Evolutionary conservation across 2,797 vertebrate genomes (phyloP).

Genomic region (Semotilus atromaculatus): DNA sequence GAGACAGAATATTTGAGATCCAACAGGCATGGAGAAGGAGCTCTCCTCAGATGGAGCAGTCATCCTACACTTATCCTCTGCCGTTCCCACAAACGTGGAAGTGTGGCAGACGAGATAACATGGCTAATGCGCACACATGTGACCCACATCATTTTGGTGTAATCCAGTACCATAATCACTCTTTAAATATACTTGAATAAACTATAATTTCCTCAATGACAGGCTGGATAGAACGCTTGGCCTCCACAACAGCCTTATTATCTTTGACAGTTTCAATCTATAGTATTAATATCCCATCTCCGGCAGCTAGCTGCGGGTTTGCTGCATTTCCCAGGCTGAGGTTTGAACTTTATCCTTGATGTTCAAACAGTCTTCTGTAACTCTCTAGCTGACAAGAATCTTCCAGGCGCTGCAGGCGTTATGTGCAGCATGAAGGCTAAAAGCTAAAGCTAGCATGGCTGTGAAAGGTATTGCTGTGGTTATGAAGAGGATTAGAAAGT

Average conservation of each 20-base stretch:
- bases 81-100: constrained; percentile 35
- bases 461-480: constrained; percentile 15
- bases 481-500: constrained; percentile 37
- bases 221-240: constrained; percentile 21
- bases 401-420: not conserved
- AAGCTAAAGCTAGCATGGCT: constrained; percentile 4
- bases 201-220: constrained; percentile 48
- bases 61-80: constrained; percentile 40
- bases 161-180: constrained; percentile 40
- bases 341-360: constrained; percentile 32
- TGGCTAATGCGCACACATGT: constrained; percentile 37
- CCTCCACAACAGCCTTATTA: constrained; percentile 33
- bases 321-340: constrained; percentile 37
- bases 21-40: constrained; percentile 40
- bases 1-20: constrained; percentile 15
- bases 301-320: not conserved
- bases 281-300: constrained; percentile 38
- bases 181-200: constrained; percentile 36
- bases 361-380: constrained; percentile 35
- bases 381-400: constrained; percentile 8
- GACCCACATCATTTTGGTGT: constrained; percentile 35
- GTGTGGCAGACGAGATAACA: constrained; percentile 34
- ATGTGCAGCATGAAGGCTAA: not conserved
- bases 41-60: constrained; percentile 40
- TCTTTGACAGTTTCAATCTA: constrained; percentile 33